Evolutionary conservation across 2,888 invertebrate genomes (phyloP).

Genomic region (Parelbella ahira): DNA sequence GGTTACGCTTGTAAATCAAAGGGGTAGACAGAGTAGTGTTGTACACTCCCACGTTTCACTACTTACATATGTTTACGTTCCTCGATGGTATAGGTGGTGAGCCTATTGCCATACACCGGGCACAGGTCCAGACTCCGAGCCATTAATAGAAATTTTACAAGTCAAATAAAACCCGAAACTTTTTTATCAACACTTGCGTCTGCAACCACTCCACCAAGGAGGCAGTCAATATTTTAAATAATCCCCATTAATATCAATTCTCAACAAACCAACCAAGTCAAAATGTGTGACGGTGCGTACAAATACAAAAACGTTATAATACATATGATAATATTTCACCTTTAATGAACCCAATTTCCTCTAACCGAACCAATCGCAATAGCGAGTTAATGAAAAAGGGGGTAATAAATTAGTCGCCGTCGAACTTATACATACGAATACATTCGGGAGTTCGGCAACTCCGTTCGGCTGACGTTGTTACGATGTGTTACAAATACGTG

Average conservation of each 20-base stretch:
- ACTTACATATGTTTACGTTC: no score
- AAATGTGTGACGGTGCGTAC: slow-evolving; percentile 32
- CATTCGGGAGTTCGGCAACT: slow-evolving; percentile 23
- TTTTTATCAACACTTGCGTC: background rate
- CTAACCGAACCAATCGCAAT: slow-evolving; percentile 18
- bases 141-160: no score
- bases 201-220: no score
- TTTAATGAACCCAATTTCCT: slow-evolving; percentile 22
- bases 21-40: no score
- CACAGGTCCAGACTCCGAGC: no score
- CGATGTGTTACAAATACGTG: slow-evolving; percentile 28
- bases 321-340: slow-evolving; percentile 24
- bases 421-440: slow-evolving; percentile 29
- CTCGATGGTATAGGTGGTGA: no score
- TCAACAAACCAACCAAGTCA: no score
- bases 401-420: slow-evolving; percentile 30
- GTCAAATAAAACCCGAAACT: background rate
- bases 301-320: no score
- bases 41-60: no score
- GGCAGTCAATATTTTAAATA: background rate
- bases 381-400: slow-evolving; percentile 32
- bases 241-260: background rate
- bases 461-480: slow-evolving; percentile 21
- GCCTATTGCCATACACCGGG: no score
- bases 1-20: no score